Evolutionary conservation across 2,888 invertebrate genomes (phyloP), one percentile per base, ranked within the genome.

Genomic region (Galerucella nymphaeae): DNA sequence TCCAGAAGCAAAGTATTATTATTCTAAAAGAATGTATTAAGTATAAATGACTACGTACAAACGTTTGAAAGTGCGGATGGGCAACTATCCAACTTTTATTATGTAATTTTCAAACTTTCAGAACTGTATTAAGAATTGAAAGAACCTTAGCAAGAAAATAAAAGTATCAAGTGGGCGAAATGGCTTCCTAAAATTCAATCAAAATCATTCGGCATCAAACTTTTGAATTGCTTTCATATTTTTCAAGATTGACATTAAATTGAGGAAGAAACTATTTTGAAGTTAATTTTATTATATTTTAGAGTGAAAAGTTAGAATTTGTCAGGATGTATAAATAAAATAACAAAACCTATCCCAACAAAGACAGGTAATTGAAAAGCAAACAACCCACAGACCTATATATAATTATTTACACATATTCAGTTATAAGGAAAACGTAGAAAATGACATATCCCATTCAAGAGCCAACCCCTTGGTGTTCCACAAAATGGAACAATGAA

Each of bases 111-210:
- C 62, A 76, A 79, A 75, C 71, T 79, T 78, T 73, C 70, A 72
- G 75, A 76, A 74, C 76, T 77, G 76, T 80, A 80, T 80, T 80
- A 79, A 80, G 79, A 78, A 79, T 78, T 79, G 79, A 79, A 78
- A 77, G 75, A 75, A 75, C 73, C 77, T 75, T 77, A 76, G 70
- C 74, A 64, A 76, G 80, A 77, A 80, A 79, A 79, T 77, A 67
- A 77, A 75, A 78, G 78, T 79, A 79, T 79, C 78, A 77, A 79
- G 77, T 78, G 77, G 79, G n/a, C 68, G 67, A n/a, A 68, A 65
- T 71, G 69, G 74, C 76, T 76, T 76, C 73, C 79, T 72, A 70
- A 72, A 78, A 79, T 79, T 78, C 76, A 76, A 78, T 79, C 80
- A 77, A 68, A 78, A 76, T 66, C 74, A 76, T 78, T 78, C 76